Conservation (phyloP, 2,888 invertebrate species). For the Drosophila nigricruria region DNA sequence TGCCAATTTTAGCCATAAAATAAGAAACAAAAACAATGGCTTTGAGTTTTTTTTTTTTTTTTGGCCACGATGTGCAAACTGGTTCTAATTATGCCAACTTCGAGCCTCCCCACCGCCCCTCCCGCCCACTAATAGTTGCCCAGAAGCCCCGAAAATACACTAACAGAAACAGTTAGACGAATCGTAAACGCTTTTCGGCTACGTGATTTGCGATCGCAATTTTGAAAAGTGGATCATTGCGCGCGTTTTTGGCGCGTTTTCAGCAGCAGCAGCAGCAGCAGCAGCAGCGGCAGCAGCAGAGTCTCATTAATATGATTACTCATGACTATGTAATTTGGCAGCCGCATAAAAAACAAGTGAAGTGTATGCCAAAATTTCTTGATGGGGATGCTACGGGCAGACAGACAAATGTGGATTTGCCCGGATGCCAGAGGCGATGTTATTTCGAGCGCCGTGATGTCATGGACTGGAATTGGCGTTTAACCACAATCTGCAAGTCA, state of each 20-base stretch:
- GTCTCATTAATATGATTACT: slow-evolving; percentile 81
- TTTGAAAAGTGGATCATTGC: slow-evolving; percentile 70
- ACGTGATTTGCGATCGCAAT: slow-evolving; percentile 73
- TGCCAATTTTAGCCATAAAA: slow-evolving; percentile 61
- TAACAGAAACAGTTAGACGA: slow-evolving; percentile 71
- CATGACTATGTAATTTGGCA: slow-evolving; percentile 78
- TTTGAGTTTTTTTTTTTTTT: slow-evolving; percentile 23
- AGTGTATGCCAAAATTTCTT: slow-evolving; percentile 59
- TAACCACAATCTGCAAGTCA: slow-evolving; percentile 69
- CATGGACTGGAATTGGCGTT: slow-evolving; percentile 55
- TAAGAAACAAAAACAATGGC: slow-evolving; percentile 15
- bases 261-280: slow-evolving; percentile 14
- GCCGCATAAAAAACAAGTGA: slow-evolving; percentile 43
- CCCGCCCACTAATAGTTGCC: slow-evolving; percentile 34
- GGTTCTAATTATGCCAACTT: slow-evolving; percentile 75
- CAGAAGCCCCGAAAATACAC: slow-evolving; percentile 42
- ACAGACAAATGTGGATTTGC: slow-evolving; percentile 58
- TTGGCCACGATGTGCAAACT: slow-evolving; percentile 56
- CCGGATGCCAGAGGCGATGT: slow-evolving; percentile 54
- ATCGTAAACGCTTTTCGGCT: slow-evolving; percentile 62
- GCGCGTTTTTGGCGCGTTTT: slow-evolving; percentile 58
- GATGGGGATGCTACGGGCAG: slow-evolving; percentile 52
- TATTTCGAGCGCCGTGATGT: slow-evolving; percentile 69
- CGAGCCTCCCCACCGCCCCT: neutral
- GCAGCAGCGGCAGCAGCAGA: neutral